Evolutionary conservation across 1,140 invertebrate genomes (phyloP).

Genomic region (Zaprionus davidi): DNA sequence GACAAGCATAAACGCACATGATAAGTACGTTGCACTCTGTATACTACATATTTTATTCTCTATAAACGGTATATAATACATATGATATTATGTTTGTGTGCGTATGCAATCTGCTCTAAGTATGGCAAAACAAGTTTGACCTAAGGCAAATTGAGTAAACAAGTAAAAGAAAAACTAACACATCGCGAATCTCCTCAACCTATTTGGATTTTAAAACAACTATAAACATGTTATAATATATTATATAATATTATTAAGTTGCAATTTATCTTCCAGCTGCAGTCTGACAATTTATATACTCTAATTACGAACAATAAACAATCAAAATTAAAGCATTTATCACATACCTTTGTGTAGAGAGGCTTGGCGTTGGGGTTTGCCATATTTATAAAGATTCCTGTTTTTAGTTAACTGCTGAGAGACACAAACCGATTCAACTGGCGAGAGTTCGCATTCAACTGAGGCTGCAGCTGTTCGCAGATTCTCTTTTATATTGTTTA

Average conservation of each 20-base stretch:
- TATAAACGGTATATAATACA: not conserved
- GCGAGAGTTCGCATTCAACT: slow-evolving; percentile 44
- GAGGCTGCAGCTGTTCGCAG: slow-evolving; percentile 39
- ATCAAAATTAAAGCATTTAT: not conserved
- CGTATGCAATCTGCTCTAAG: not conserved
- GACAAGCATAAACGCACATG: not conserved
- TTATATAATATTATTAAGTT: not conserved
- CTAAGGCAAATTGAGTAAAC: not conserved
- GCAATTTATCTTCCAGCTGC: no score
- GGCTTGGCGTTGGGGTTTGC: slow-evolving; percentile 75
- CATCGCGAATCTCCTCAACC: not conserved
- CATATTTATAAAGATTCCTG: slow-evolving; percentile 53
- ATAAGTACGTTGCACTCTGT: not conserved
- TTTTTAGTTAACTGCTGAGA: not conserved
- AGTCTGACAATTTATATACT: not conserved
- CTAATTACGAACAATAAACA: not conserved
- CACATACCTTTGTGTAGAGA: slow-evolving; percentile 78
- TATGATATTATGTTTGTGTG: not conserved
- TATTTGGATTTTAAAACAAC: not conserved
- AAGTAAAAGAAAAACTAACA: not conserved
- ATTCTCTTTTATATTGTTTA: slow-evolving; percentile 56
- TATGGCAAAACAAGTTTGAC: not conserved
- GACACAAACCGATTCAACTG: slow-evolving; percentile 1
- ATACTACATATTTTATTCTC: not conserved
- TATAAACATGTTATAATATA: not conserved